phyloP scores from a whole-genome alignment of 1,140 invertebrate genomes.

The Lepidurus apus region DNA sequence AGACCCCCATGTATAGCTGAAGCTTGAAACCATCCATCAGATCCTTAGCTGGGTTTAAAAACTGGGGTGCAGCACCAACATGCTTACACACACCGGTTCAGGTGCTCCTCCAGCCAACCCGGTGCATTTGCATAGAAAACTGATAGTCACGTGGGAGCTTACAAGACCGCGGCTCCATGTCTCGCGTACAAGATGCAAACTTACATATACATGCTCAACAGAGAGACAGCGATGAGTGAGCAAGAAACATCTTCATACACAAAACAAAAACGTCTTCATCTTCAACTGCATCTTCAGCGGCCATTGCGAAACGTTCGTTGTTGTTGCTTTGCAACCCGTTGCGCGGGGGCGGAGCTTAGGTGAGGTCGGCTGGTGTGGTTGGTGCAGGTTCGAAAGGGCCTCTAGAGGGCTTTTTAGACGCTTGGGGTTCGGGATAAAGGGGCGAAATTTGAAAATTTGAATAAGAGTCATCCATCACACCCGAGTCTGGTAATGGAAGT shows the following conservation, averaged over 20 bases:
- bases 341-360: not conserved
- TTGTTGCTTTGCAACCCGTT: not conserved
- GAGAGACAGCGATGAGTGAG: not conserved
- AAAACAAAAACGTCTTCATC: not conserved
- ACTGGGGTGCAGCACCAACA: not conserved
- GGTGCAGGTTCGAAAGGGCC: not conserved
- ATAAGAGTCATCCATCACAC: constrained; percentile 10
- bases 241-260: not conserved
- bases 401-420: not conserved
- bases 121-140: constrained; percentile 5
- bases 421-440: not conserved
- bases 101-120: not conserved
- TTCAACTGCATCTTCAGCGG: not conserved
- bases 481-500: not conserved
- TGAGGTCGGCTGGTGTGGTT: too few relatives aligned
- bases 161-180: not conserved
- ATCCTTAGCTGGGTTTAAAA: not conserved
- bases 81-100: not conserved
- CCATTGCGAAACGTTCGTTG: not conserved
- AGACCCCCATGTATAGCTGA: not conserved
- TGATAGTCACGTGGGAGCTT: constrained; percentile 16
- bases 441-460: not conserved
- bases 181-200: not conserved
- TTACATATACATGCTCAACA: not conserved
- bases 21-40: constrained; percentile 19